Conservation (phyloP, 1,140 invertebrate genomes). For the Drosophila parabipectinata region DNA sequence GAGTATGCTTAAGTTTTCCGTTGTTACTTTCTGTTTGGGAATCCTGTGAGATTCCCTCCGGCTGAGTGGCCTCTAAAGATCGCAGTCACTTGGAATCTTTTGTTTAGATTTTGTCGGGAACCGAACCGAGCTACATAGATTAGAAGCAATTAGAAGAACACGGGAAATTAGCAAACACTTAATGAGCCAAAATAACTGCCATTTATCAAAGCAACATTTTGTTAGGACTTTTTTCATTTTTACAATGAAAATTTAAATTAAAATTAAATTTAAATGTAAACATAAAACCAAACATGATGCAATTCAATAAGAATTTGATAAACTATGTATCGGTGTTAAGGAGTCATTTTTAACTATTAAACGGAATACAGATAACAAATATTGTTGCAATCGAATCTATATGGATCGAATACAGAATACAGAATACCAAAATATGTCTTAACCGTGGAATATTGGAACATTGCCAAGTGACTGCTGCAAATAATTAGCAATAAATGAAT, state of each 20-base stretch:
- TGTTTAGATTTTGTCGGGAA: slow-evolving; percentile 42
- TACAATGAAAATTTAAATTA: slow-evolving; percentile 54
- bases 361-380: slow-evolving; percentile 17
- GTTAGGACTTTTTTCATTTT: slow-evolving; percentile 72
- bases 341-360: slow-evolving; percentile 57
- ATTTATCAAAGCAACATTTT: slow-evolving; percentile 69
- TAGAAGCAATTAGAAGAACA: slow-evolving; percentile 14
- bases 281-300: slow-evolving; percentile 27
- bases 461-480: slow-evolving; percentile 74
- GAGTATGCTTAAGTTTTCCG: slow-evolving; percentile 41
- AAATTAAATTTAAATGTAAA: slow-evolving; percentile 39
- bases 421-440: slow-evolving; percentile 45
- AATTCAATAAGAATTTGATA: slow-evolving; percentile 72
- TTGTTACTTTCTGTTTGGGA: slow-evolving; percentile 27
- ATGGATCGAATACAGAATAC: slow-evolving; percentile 34
- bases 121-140: slow-evolving; percentile 7
- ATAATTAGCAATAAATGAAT: slow-evolving; percentile 47
- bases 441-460: slow-evolving; percentile 42
- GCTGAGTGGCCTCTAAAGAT: slow-evolving; percentile 18
- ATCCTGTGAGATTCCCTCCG: slow-evolving; percentile 27
- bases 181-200: slow-evolving; percentile 78
- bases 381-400: slow-evolving; percentile 45
- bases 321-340: slow-evolving; percentile 66
- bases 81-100: slow-evolving; percentile 69
- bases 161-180: slow-evolving; percentile 55